These are phyloP conservation scores for Tonatia bakeri DNA, from an alignment of 2,113 vertebrate species.

Conservation along the genomic window DNA sequence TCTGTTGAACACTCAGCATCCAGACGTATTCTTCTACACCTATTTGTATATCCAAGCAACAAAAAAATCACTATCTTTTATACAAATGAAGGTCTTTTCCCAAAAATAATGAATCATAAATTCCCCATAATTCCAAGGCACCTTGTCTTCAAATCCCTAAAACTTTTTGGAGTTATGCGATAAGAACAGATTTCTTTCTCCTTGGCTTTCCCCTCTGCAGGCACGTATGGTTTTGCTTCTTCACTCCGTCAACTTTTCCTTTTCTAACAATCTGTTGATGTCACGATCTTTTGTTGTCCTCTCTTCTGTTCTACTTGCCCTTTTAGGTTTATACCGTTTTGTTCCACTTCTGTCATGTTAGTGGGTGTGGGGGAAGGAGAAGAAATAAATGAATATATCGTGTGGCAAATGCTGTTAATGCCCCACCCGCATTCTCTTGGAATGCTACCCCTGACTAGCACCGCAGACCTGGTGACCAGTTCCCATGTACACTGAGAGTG, in stretches of 20 bases:
- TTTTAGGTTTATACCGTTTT: background rate
- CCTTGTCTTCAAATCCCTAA: background rate
- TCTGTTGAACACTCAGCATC: background rate
- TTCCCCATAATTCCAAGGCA: background rate
- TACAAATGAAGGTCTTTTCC: background rate
- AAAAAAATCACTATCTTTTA: background rate
- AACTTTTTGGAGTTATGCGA: background rate
- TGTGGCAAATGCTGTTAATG: too few species aligned
- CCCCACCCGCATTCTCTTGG: background rate
- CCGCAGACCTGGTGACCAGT: background rate
- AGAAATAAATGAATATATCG: background rate
- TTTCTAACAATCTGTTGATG: background rate
- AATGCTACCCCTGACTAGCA: background rate
- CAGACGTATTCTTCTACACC: background rate
- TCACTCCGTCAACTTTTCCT: background rate
- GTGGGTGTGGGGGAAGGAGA: background rate
- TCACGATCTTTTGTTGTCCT: background rate
- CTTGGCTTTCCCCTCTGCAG: background rate
- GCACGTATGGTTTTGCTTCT: background rate
- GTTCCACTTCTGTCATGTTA: background rate
- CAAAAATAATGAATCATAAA: background rate
- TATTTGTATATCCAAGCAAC: background rate
- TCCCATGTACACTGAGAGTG: background rate
- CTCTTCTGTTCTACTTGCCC: background rate
- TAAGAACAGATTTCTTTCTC: background rate